Percentiles rank a stretch among this genome's conserved stretches.
phyloP scores from a whole-genome alignment of 1,140 invertebrate species.

The Ectropis grisescens region DNA sequence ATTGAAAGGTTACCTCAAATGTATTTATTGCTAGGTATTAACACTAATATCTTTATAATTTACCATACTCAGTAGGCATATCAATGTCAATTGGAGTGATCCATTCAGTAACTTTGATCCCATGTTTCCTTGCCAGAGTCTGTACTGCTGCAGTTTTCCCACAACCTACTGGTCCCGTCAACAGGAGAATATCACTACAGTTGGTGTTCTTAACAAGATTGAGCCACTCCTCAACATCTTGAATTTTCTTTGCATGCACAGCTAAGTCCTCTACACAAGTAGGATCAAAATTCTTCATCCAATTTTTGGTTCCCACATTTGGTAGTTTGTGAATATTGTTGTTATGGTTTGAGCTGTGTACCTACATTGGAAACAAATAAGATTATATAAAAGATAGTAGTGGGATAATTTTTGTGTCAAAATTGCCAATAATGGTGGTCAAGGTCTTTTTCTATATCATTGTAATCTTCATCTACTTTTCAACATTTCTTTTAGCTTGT shows the following conservation, averaged over 20 bases:
- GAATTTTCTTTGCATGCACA: slow-evolving; percentile 74
- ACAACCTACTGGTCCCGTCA: slow-evolving; percentile 80
- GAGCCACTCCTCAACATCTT: slow-evolving; percentile 73
- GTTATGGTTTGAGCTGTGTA: no score
- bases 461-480: no score
- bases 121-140: slow-evolving; percentile 72
- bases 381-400: no score
- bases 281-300: slow-evolving; percentile 72
- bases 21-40: no score
- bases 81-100: slow-evolving; percentile 77
- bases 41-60: no score
- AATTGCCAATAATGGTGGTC: no score
- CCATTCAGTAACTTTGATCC: slow-evolving; percentile 77
- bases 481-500: no score
- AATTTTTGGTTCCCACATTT: slow-evolving; percentile 38
- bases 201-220: slow-evolving; percentile 35
- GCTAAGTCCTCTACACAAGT: slow-evolving; percentile 69
- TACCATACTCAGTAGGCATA: slow-evolving; percentile 53
- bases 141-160: slow-evolving; percentile 78
- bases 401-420: no score
- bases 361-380: no score
- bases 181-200: slow-evolving; percentile 70
- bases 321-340: no score
- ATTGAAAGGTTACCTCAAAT: no score
- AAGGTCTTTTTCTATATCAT: no score